Base-by-base conservation (phyloP, 1,140 invertebrate species). In the Neodiprion lecontei region DNA sequence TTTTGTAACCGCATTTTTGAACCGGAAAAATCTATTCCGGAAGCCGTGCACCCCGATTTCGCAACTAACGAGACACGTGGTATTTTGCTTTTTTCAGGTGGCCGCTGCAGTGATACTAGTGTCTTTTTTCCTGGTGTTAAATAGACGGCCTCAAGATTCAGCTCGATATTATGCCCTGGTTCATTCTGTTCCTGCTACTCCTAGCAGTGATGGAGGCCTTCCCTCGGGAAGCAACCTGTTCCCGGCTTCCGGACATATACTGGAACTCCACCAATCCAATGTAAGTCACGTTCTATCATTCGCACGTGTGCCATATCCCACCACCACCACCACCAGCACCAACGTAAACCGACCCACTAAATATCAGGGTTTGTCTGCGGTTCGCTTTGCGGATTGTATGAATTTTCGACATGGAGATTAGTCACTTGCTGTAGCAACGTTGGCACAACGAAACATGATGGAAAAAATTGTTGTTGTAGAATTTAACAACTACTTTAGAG, bases 211-310 rank as follows among this genome's bases (percentile, higher is more conserved):
- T 89, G 86, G 89, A 90, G 83, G 88, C 88, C 76, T 87, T 90
- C 79, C 89, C 89, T 48, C 83, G 88, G 79, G 89, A 90, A 82
- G 87, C 89, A 74, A 88, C 86, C 75, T 89, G 88, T 84, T 86
- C 89, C 74, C 84, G 86, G 71, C 83, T 90, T 75, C 89, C 90
- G 79, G 90, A 91, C 84, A 91, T 91, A 79, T 91, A 91, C 79
- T 91, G 90, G 90, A 91, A 91, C 84, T 89, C 90, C 76, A 90
- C 90, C 79, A 91, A 91, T 86, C 90, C 90, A 87, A 90, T 90
- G 89, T 90, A 84, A 89, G 89, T 87, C 77, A 77, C 77, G 72
- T 78, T 69, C 76, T 70, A 17, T 61, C 53, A 40, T 40, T 40
- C 28, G 28, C 28, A 40, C 28, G 28, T 40, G 28, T 40, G 28